Evolutionary conservation across 2,113 vertebrate genomes (phyloP).

Genomic region (Pandion haliaetus): DNA sequence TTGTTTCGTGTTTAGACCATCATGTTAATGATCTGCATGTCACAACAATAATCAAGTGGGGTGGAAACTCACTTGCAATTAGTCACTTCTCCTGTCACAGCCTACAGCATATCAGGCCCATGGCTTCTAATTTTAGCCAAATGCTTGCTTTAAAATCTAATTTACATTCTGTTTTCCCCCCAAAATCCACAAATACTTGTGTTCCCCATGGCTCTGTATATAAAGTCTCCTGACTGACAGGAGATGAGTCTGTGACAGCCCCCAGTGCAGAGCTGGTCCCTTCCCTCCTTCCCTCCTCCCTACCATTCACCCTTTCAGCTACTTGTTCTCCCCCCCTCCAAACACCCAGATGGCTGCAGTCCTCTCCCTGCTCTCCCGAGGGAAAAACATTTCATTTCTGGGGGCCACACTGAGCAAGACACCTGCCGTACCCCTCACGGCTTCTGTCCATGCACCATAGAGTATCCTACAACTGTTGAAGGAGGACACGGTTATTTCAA

Average conservation of each 20-base stretch:
- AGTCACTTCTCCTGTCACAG: neutral
- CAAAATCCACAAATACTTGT: neutral
- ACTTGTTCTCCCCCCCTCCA: rapidly evolving
- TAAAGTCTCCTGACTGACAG: neutral
- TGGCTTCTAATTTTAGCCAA: conserved; percentile 33
- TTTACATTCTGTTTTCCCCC: neutral
- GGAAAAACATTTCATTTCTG: neutral
- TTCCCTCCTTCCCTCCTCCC: neutral
- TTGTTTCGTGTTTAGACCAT: neutral
- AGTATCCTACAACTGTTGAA: neutral
- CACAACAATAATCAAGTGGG: conserved; percentile 35
- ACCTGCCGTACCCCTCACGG: neutral
- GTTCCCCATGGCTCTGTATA: neutral
- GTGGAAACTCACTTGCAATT: neutral
- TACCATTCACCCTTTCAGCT: neutral
- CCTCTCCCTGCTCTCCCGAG: neutral
- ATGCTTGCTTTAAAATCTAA: neutral
- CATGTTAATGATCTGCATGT: neutral
- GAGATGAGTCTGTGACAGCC: neutral
- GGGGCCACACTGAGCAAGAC: neutral
- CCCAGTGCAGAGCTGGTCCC: neutral
- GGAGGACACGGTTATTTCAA: neutral
- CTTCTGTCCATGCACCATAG: neutral
- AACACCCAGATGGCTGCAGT: neutral
- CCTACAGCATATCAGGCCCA: neutral